Percentiles rank a stretch among this genome's conserved stretches.
These are phyloP conservation scores for Notospermus geniculatus DNA, from an alignment of 1,140 invertebrate genomes.

Conservation along the genomic window DNA sequence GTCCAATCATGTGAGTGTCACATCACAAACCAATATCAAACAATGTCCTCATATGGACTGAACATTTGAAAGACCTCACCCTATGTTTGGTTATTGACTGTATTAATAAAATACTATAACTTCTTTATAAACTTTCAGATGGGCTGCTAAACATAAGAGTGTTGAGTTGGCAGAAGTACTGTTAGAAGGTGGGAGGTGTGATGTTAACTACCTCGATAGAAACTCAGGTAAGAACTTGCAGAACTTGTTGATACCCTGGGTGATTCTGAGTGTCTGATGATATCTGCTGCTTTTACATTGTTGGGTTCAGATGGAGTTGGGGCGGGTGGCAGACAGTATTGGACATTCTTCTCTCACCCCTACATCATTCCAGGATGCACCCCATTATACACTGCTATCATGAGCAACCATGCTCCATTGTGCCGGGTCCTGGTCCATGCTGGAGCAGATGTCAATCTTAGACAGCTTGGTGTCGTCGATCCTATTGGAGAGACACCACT, in stretches of 20 bases:
- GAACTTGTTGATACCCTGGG: no score
- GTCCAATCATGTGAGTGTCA: conserved; percentile 39
- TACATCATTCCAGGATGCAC: conserved; percentile 29
- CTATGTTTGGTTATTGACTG: background rate
- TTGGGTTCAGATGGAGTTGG: no score
- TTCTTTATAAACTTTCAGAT: conserved; percentile 10
- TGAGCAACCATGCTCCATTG: conserved; percentile 32
- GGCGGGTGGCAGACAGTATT: no score
- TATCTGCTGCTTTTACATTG: no score
- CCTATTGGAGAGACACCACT: conserved; percentile 39
- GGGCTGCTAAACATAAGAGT: conserved; percentile 40
- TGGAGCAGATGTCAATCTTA: conserved; percentile 43
- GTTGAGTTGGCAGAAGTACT: conserved; percentile 32
- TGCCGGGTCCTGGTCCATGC: conserved; percentile 34
- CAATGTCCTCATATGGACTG: conserved; percentile 1
- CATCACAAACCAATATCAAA: no score
- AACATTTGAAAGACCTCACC: background rate
- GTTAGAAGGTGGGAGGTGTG: conserved; percentile 32
- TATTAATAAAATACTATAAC: background rate
- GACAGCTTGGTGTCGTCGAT: conserved; percentile 26
- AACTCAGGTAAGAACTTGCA: conserved; percentile 29
- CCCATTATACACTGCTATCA: conserved; percentile 40
- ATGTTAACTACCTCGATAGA: conserved; percentile 42
- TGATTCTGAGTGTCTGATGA: background rate
- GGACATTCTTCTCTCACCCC: background rate